These are phyloP conservation scores for Atherix ibis DNA, from an alignment of 2,888 invertebrate genomes.

Conservation along the genomic window DNA sequence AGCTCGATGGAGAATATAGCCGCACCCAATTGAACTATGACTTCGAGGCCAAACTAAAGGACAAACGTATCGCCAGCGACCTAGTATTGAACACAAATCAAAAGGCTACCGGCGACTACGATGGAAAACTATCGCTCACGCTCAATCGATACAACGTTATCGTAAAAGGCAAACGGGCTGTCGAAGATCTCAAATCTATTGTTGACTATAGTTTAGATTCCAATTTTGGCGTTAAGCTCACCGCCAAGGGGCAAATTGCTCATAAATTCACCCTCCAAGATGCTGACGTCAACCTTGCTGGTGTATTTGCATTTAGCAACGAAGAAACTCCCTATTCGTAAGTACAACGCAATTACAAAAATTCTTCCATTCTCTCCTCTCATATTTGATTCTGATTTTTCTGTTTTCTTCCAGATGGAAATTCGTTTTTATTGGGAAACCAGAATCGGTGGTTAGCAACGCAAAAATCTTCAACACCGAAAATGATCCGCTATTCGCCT, in stretches of 20 bases:
- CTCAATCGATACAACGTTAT: constrained; percentile 26
- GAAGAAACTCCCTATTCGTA: too few species aligned
- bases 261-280: constrained; percentile 22
- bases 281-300: constrained; percentile 23
- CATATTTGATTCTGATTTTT: too few species aligned
- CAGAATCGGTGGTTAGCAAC: too few species aligned
- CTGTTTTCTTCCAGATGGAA: constrained; percentile 17
- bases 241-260: constrained; percentile 23
- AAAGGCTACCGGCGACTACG: constrained; percentile 31
- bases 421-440: constrained; percentile 19
- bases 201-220: constrained; percentile 21
- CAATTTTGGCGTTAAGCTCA: constrained; percentile 24
- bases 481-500: too few species aligned
- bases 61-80: constrained; percentile 39
- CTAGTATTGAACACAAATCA: constrained; percentile 32
- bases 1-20: constrained; percentile 39
- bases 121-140: constrained; percentile 42
- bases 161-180: constrained; percentile 19
- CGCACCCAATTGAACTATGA: constrained; percentile 41
- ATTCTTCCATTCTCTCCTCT: too few species aligned
- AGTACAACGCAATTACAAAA: too few species aligned
- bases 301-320: constrained; percentile 19
- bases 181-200: constrained; percentile 19
- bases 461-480: too few species aligned
- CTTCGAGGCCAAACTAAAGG: constrained; percentile 39